These are phyloP conservation scores for Oophaga pumilio DNA, from an alignment of 2,113 vertebrate genomes.

Conservation along the genomic window DNA sequence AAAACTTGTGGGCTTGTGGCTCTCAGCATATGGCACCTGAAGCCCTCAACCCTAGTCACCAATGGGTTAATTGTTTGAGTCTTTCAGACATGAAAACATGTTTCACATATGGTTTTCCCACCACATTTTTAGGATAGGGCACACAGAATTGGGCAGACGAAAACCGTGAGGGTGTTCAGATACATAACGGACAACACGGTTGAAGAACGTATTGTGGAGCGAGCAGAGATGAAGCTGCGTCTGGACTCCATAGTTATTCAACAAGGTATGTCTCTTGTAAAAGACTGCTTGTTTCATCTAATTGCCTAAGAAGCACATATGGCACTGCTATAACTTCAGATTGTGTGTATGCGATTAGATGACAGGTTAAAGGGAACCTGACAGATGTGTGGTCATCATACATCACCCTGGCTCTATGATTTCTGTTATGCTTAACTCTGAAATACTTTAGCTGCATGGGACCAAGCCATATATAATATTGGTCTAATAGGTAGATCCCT, in stretches of 20 bases:
- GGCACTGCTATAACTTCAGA: too few species aligned
- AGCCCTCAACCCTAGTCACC: too few species aligned
- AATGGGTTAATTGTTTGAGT: not conserved
- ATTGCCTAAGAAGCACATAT: not conserved
- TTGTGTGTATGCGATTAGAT: too few species aligned
- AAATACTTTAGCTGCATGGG: too few species aligned
- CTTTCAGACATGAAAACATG: not conserved
- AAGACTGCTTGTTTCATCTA: not conserved
- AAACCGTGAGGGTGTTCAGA: conserved; percentile 94
- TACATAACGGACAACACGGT: conserved; percentile 97
- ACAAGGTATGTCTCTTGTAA: conserved; percentile 77
- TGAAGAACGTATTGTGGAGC: conserved; percentile 96
- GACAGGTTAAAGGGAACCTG: too few species aligned
- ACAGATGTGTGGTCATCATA: too few species aligned
- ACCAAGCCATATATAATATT: too few species aligned
- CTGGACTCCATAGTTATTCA: conserved; percentile 98
- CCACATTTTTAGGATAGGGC: conserved; percentile 84
- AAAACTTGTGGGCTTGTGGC: too few species aligned
- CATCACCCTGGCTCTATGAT: too few species aligned
- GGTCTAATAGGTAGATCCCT: too few species aligned
- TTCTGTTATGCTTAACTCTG: too few species aligned
- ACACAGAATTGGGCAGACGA: conserved; percentile 96
- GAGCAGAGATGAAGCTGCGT: conserved; percentile 96
- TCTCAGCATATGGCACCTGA: too few species aligned
- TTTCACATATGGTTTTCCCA: not conserved